Evolutionary conservation across 2,888 invertebrate genomes (phyloP), one percentile per base, ranked within the genome.

Genomic region (Mycogona germanica): DNA sequence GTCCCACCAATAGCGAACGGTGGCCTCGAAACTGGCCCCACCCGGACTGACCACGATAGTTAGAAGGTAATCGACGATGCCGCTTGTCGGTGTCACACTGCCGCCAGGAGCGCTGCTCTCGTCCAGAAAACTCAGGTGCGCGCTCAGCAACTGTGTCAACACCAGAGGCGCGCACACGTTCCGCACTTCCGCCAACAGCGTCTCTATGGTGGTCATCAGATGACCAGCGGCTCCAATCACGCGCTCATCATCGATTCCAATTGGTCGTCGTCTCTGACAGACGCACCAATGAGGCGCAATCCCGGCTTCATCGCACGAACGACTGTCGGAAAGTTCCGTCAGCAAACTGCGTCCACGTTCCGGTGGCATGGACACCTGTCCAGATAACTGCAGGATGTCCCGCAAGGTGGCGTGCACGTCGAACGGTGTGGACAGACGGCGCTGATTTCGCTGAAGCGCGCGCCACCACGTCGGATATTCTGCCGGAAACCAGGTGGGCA

Each of bases 351-450:
- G 14, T 35, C 14, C 35, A 9, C 9, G 14, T 35, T 9, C 35
- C 35, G 14, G 35, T 12, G 14, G 9, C 35, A 14, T 35, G n/a
- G n/a, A n/a, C n/a, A n/a, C 35, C 35, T 35, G 9, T 35, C 9
- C 35, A 35, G 14, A 12, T 35, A 14, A 35, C 35, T 35, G 35
- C 29, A 47, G 32, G 2, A 47, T 19, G 67, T 89, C 84, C 12
- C 73, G 59, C 45, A 93, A 67, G 0, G 88, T 91, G 59, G 83
- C 81, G 67, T 88, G 80, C 5, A 92, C 70, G 68, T 93, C 92
- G 66, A 80, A 91, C 0, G 86, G 87, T 0, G 85, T 86, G 0
- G 86, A 84, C n/a, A 92, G 74, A 51, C 82, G 78, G 58, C 72
- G 73, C 1, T 77, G 70, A 67, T 91, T 91, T 32, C 65, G 66